These are phyloP conservation scores for Trichonephila clavipes DNA, from an alignment of 1,140 invertebrate species.

Conservation along the genomic window DNA sequence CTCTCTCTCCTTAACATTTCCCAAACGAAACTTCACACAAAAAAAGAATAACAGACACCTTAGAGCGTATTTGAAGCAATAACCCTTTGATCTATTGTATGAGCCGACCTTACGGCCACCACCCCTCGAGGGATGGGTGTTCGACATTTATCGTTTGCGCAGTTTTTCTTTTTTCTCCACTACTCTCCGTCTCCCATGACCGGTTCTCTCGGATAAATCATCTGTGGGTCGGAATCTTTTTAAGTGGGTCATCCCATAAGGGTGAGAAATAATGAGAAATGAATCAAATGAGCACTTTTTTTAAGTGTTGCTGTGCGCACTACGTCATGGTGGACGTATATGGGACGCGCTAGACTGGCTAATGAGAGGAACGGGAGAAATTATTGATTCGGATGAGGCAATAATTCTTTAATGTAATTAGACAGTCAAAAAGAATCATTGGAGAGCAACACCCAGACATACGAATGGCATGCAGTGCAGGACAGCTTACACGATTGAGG, in stretches of 20 bases:
- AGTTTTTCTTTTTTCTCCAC: background rate
- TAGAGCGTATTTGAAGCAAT: conserved; percentile 12
- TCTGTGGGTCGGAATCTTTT: conserved; percentile 19
- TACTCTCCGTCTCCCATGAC: conserved; percentile 22
- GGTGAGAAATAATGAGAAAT: conserved; percentile 38
- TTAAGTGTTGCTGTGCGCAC: background rate
- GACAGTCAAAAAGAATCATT: background rate
- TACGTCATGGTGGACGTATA: conserved; percentile 34
- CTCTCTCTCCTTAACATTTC: background rate
- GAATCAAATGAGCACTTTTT: conserved; percentile 42
- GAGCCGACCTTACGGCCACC: conserved; percentile 29
- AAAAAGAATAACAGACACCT: conserved; percentile 12
- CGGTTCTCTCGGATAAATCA: conserved; percentile 37
- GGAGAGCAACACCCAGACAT: background rate
- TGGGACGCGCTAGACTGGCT: background rate
- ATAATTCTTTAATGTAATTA: conserved; percentile 6
- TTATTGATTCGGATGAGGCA: conserved; percentile 27
- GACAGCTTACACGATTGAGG: background rate
- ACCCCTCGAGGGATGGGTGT: conserved; percentile 59
- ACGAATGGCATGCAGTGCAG: background rate
- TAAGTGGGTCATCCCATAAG: conserved; percentile 44
- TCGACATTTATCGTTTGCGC: conserved; percentile 31
- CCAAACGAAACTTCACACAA: background rate
- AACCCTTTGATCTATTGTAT: conserved; percentile 49
- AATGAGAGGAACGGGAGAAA: conserved; percentile 10